These are phyloP conservation scores for Semotilus atromaculatus DNA, from an alignment of 2,797 vertebrate species.

Conservation along the genomic window DNA sequence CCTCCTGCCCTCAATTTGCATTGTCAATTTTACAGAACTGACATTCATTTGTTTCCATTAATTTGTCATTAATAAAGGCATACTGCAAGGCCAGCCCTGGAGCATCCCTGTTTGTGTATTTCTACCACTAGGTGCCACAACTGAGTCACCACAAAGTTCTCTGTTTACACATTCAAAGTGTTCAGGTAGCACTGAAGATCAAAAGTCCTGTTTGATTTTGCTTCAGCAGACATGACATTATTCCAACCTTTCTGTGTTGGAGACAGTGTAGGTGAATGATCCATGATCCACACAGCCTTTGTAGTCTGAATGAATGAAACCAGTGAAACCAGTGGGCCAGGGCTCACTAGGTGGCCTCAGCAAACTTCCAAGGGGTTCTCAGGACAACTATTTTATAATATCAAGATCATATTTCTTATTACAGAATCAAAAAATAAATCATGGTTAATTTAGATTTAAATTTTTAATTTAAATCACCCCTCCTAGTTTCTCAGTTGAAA, in stretches of 20 bases:
- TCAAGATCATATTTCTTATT: background rate
- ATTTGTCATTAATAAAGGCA: background rate
- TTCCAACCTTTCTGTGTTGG: background rate
- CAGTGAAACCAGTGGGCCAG: background rate
- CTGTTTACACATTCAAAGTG: background rate
- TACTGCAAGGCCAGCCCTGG: background rate
- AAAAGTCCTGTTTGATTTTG: conserved; percentile 16
- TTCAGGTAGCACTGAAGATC: conserved; percentile 8
- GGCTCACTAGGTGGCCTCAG: background rate
- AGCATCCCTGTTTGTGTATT: conserved; percentile 1
- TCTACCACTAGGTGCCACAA: conserved; percentile 46
- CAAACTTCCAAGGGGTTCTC: background rate
- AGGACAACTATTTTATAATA: too few relatives aligned
- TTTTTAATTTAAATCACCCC: background rate
- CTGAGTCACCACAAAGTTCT: conserved; percentile 23
- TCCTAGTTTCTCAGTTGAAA: background rate
- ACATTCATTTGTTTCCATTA: background rate
- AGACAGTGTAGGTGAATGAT: conserved; percentile 12
- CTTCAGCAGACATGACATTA: conserved; percentile 24
- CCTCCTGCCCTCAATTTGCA: background rate
- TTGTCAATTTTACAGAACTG: background rate
- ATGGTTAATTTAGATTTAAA: background rate
- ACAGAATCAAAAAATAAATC: background rate
- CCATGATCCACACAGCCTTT: background rate
- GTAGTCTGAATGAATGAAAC: background rate